These are phyloP conservation scores for Anneissia japonica DNA, from an alignment of 35 echinoderm and acorn worm genomes.

Conservation along the genomic window DNA sequence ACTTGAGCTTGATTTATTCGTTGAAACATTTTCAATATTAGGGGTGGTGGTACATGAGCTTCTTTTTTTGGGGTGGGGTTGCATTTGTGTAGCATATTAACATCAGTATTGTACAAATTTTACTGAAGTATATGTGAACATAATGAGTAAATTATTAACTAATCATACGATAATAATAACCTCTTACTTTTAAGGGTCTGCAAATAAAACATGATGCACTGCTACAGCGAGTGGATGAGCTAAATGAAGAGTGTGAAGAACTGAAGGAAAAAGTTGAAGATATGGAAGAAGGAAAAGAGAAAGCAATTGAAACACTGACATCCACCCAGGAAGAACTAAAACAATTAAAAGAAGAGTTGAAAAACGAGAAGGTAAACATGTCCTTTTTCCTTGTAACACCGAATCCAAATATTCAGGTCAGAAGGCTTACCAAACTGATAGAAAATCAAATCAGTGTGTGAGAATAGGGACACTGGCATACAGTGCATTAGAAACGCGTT, in stretches of 20 bases:
- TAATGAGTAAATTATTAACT: no score
- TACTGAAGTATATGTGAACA: no score
- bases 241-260: conserved; percentile 79
- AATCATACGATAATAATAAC: not conserved
- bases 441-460: no score
- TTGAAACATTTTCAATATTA: no score
- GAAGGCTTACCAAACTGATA: not conserved
- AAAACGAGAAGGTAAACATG: conserved; percentile 62
- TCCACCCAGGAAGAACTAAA: conserved; percentile 35
- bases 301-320: conserved; percentile 44
- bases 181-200: conserved; percentile 49
- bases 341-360: conserved; percentile 46
- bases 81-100: no score
- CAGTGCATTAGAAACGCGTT: no score
- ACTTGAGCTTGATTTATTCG: no score
- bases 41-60: no score
- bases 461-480: no score
- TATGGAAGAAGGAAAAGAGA: conserved; percentile 71
- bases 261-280: conserved; percentile 67
- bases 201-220: conserved; percentile 81
- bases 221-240: conserved; percentile 64
- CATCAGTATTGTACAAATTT: no score
- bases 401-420: not conserved
- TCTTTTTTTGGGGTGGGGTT: no score
- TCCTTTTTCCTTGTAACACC: no score